phyloP scores from a whole-genome alignment of 2,797 vertebrate genomes.

The Mallotus villosus region DNA sequence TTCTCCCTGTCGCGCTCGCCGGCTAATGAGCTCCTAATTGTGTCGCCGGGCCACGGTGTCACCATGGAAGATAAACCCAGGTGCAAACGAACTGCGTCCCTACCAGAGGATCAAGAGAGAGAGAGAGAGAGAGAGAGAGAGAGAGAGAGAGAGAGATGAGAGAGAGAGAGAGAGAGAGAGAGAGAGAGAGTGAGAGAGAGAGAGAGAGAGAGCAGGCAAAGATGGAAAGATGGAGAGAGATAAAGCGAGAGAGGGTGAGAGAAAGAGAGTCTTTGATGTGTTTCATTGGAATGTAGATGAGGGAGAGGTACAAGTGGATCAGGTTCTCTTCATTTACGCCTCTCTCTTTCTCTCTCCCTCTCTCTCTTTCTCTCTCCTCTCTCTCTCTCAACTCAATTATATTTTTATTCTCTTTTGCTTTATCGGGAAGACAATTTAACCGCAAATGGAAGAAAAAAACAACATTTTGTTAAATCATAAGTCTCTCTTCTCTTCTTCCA shows the following conservation, averaged over 20 bases:
- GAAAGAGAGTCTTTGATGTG: conserved; percentile 18
- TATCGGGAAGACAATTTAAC: no score
- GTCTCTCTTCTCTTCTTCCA: no score
- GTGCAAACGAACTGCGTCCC: conserved; percentile 48
- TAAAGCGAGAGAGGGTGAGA: conserved; percentile 21
- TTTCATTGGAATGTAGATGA: conserved; percentile 57
- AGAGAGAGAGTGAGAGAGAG: conserved; percentile 4
- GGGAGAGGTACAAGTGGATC: conserved; percentile 6
- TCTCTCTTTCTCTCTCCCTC: neutral
- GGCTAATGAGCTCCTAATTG: conserved; percentile 72
- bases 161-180: neutral
- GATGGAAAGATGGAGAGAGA: conserved; percentile 13
- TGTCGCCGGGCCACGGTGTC: conserved; percentile 58
- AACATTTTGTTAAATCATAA: no score
- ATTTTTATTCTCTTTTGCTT: no score
- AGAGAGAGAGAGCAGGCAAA: conserved; percentile 20
- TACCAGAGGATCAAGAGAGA: conserved; percentile 29
- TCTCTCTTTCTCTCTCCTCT: neutral
- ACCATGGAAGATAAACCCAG: conserved; percentile 46
- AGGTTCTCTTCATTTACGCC: no score
- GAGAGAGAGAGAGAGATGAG: conserved; percentile 30
- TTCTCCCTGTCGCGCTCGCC: conserved; percentile 57
- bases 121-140: conserved; percentile 37
- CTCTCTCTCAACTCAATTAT: no score
- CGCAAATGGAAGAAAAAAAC: no score